These are phyloP conservation scores for Drosophila peninsularis DNA, from an alignment of 2,888 invertebrate species.

Conservation along the genomic window DNA sequence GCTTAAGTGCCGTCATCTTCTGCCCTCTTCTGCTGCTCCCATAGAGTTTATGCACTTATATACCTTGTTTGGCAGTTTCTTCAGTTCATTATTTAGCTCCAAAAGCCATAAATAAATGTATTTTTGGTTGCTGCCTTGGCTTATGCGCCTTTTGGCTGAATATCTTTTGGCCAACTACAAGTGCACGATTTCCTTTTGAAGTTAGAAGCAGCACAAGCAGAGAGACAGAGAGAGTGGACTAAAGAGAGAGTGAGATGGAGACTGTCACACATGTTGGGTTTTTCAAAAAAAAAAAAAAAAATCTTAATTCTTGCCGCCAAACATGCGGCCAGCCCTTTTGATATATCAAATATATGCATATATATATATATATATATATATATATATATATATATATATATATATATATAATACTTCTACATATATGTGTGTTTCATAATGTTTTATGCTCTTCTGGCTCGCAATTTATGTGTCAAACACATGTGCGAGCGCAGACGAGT, in stretches of 20 bases:
- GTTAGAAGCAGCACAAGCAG: conserved; percentile 25
- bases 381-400: neutral
- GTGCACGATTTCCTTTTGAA: conserved; percentile 53
- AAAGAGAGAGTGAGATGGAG: neutral
- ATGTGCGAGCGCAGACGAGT: conserved; percentile 26
- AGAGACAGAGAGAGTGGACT: neutral
- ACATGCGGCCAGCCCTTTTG: conserved; percentile 42
- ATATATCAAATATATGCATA: conserved; percentile 15
- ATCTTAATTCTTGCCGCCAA: conserved; percentile 43
- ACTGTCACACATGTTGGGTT: conserved; percentile 28
- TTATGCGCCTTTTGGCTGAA: conserved; percentile 48
- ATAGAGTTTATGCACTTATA: conserved; percentile 32
- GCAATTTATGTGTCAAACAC: conserved; percentile 55
- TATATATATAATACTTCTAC: neutral
- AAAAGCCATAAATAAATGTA: conserved; percentile 49
- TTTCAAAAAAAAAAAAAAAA: conserved; percentile 6
- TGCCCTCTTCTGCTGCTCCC: neutral
- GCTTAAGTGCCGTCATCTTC: neutral
- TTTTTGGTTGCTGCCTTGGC: conserved; percentile 33
- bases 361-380: neutral
- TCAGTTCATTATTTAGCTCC: conserved; percentile 51
- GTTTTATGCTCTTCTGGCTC: neutral
- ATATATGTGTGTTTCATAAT: conserved; percentile 1
- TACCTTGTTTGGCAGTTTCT: neutral
- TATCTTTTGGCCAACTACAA: conserved; percentile 44